Percentiles rank a stretch among this genome's conserved stretches.
These are phyloP conservation scores for Jaculus jaculus DNA, from an alignment of 2,113 vertebrate genomes.

Conservation along the genomic window DNA sequence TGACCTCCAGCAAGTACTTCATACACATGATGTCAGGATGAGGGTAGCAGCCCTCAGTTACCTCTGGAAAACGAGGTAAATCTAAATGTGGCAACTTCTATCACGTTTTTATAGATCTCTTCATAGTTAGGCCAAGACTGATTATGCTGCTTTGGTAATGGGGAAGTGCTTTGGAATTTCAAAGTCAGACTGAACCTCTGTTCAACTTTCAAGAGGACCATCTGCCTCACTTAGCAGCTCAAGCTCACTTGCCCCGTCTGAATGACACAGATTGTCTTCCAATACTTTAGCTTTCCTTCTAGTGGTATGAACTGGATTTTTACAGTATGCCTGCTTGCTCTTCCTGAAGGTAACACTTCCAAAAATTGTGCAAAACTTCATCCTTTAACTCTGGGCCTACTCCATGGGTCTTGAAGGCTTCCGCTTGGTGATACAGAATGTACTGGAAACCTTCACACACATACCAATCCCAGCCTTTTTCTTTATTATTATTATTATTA, in stretches of 20 bases:
- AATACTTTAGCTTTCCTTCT: constrained; percentile 68
- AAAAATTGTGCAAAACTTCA: constrained; percentile 89
- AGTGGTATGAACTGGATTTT: constrained; percentile 64
- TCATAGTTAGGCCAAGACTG: constrained; percentile 87
- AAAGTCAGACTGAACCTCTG: constrained; percentile 73
- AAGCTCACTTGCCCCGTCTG: constrained; percentile 79
- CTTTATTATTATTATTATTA: too few species aligned
- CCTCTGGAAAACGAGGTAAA: constrained; percentile 91
- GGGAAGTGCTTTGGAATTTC: constrained; percentile 70
- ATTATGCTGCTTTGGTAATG: constrained; percentile 44
- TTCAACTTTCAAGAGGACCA: constrained; percentile 77
- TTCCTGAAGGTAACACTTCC: constrained; percentile 94
- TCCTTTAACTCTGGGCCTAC: constrained; percentile 90
- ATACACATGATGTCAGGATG: constrained; percentile 91
- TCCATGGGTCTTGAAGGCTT: constrained; percentile 90
- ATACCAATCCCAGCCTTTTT: constrained; percentile 87
- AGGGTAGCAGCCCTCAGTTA: constrained; percentile 88
- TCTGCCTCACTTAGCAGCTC: constrained; percentile 66
- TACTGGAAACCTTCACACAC: constrained; percentile 95
- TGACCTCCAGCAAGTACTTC: constrained; percentile 92
- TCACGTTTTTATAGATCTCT: constrained; percentile 84
- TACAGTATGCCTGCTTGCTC: constrained; percentile 89
- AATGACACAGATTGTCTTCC: constrained; percentile 65
- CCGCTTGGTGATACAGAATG: constrained; percentile 92
- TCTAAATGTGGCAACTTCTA: constrained; percentile 85